These are phyloP conservation scores for Catharus fuscescens DNA, from an alignment of 2,113 vertebrate species.

Conservation along the genomic window DNA sequence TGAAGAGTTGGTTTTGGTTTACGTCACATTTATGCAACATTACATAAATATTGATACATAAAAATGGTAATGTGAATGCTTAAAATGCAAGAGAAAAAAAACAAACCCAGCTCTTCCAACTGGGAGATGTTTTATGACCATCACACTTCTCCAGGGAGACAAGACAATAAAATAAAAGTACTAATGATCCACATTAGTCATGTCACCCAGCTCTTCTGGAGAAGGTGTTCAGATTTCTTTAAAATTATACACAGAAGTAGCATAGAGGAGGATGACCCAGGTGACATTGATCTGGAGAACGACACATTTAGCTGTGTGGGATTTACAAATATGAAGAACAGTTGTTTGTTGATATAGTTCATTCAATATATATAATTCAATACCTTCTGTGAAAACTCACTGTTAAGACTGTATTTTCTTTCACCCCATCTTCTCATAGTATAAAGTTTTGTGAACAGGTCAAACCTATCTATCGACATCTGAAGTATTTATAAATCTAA, in stretches of 20 bases:
- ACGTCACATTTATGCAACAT: neutral
- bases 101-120: neutral
- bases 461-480: neutral
- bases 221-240: neutral
- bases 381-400: slow-evolving; percentile 28
- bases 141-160: neutral
- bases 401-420: slow-evolving; percentile 9
- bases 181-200: neutral
- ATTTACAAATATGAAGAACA: neutral
- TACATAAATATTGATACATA: too few relatives aligned
- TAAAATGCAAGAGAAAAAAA: neutral
- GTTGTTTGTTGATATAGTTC: neutral
- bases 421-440: neutral
- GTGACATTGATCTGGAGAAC: neutral
- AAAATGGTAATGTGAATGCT: neutral
- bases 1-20: neutral
- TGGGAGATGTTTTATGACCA: neutral
- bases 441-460: slow-evolving; percentile 5
- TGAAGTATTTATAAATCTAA: neutral
- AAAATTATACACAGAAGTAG: neutral
- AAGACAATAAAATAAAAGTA: neutral
- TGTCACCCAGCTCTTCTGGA: neutral
- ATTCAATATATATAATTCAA: neutral
- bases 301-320: neutral
- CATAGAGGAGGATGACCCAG: neutral